Percentiles rank a stretch among this genome's conserved stretches.
Evolutionary conservation across 2,113 vertebrate genomes (phyloP).

Genomic region (Reinhardtius hippoglossoides): DNA sequence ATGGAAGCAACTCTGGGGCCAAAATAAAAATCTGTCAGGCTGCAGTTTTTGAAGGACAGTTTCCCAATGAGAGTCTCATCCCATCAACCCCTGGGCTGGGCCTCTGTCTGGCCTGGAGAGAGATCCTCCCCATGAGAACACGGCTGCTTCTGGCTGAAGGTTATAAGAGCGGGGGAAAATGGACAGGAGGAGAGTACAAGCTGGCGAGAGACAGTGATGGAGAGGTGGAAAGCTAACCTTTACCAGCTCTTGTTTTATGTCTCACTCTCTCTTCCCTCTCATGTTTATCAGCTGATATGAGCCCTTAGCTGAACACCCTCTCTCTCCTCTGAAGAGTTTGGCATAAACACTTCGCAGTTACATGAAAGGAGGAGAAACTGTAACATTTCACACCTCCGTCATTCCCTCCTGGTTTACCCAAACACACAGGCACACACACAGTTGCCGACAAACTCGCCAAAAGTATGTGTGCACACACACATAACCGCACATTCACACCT

Average conservation of each 20-base stretch:
- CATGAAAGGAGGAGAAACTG: conserved; percentile 68
- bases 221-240: conserved; percentile 69
- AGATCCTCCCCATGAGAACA: conserved; percentile 49
- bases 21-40: conserved; percentile 50
- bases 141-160: conserved; percentile 59
- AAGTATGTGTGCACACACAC: not conserved
- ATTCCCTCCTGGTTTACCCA: conserved; percentile 27
- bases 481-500: conserved; percentile 48
- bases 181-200: conserved; percentile 42
- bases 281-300: conserved; percentile 38
- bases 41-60: conserved; percentile 76
- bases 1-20: conserved; percentile 36
- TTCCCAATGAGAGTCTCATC: conserved; percentile 74
- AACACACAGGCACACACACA: conserved; percentile 38
- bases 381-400: conserved; percentile 69
- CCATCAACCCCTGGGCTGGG: conserved; percentile 57
- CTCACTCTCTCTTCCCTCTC: conserved; percentile 22
- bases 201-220: conserved; percentile 62
- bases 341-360: conserved; percentile 70
- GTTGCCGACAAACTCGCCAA: conserved; percentile 19
- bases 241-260: conserved; percentile 56
- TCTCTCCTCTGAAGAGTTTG: conserved; percentile 57
- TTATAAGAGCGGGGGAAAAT: conserved; percentile 32
- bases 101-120: conserved; percentile 53
- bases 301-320: conserved; percentile 24